A percentile compares a stretch with the other conserved stretches of the same genome.
phyloP scores from a whole-genome alignment of 2,113 vertebrate genomes.

The Hyperopisus bebe region DNA sequence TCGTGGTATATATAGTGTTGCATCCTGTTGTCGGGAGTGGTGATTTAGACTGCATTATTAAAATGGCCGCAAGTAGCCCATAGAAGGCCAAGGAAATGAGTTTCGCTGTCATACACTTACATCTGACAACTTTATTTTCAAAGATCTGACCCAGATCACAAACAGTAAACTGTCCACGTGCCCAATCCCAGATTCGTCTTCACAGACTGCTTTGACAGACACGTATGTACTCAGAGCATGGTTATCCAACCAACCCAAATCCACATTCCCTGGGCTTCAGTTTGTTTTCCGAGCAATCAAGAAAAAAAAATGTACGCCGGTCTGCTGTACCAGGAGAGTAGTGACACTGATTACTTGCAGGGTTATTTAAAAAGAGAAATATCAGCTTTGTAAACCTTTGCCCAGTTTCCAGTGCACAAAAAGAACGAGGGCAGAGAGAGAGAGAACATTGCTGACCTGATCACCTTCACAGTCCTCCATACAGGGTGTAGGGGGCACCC shows the following conservation, averaged over 20 bases:
- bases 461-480: neutral
- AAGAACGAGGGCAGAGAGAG: neutral
- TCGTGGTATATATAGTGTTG: neutral
- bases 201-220: neutral
- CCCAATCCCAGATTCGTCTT: neutral
- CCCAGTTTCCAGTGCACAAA: neutral
- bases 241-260: neutral
- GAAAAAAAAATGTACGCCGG: neutral
- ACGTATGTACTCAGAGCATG: neutral
- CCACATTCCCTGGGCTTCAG: neutral
- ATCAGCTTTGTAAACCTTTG: constrained; percentile 4
- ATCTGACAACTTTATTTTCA: constrained; percentile 15
- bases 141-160: neutral
- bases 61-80: neutral
- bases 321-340: neutral
- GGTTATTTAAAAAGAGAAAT: neutral
- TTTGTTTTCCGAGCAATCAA: neutral
- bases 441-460: neutral
- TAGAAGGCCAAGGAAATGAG: neutral
- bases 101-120: neutral
- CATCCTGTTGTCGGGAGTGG: neutral
- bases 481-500: neutral
- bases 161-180: neutral
- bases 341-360: neutral
- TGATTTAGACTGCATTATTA: neutral